Evolutionary conservation across 92 coral and sea anemone genomes (phyloP).

Genomic region (Porites divaricata): DNA sequence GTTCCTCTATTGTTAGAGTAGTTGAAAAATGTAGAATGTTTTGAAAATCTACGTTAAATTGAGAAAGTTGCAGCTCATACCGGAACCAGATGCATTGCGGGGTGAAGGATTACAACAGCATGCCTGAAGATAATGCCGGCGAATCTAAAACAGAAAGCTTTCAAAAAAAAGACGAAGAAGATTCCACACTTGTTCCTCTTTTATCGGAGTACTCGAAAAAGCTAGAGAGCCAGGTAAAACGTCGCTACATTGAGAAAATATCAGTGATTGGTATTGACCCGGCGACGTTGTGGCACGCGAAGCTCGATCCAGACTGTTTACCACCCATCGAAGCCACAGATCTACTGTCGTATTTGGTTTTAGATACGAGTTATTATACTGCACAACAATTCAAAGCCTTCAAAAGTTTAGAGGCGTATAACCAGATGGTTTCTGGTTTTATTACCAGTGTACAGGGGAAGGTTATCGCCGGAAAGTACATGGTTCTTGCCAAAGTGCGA

Average conservation of each 20-base stretch:
- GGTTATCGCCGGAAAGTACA: too few species aligned
- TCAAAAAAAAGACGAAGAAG: not conserved
- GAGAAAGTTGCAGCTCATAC: too few species aligned
- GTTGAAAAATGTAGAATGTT: too few species aligned
- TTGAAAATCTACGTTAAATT: too few species aligned
- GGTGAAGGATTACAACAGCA: constrained; percentile 6
- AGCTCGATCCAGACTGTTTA: not conserved
- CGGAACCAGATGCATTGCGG: too few species aligned
- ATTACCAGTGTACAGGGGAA: too few species aligned
- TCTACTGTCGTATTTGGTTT: constrained; percentile 32
- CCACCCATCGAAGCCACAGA: not conserved
- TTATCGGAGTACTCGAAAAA: not conserved
- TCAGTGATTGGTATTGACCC: too few species aligned
- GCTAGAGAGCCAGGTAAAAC: not conserved
- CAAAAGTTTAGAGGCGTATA: constrained; percentile 1
- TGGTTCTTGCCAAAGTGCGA: too few species aligned
- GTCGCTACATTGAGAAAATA: too few species aligned
- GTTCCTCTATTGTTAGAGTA: too few species aligned
- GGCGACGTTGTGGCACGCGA: not conserved
- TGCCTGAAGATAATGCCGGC: constrained; percentile 5
- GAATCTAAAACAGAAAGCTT: not conserved
- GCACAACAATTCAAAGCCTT: constrained; percentile 40
- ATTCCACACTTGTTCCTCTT: constrained; percentile 1
- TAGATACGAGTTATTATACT: constrained; percentile 41
- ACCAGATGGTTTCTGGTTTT: too few species aligned